Evolutionary conservation across 2,797 vertebrate species (phyloP).

Genomic region (Salmo trutta): DNA sequence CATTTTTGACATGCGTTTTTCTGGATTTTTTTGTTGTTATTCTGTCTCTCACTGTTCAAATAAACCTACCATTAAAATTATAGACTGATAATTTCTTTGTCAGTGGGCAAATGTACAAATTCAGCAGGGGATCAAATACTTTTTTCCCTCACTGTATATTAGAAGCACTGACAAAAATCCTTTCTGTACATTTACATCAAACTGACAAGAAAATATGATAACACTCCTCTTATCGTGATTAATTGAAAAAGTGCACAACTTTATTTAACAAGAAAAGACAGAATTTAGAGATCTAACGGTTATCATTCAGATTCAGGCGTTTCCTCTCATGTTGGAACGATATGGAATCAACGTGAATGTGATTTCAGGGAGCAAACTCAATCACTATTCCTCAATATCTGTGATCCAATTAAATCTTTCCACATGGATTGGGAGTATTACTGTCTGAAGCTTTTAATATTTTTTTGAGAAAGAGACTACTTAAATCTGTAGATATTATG

Average conservation of each 20-base stretch:
- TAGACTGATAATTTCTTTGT: too few species aligned
- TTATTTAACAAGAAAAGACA: not conserved
- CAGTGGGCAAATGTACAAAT: too few species aligned
- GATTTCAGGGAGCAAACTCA: not conserved
- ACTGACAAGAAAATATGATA: not conserved
- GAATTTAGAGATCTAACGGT: not conserved
- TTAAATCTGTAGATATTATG: not conserved
- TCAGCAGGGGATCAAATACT: too few species aligned
- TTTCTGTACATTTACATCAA: not conserved
- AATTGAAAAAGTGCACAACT: not conserved
- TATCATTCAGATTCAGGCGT: not conserved
- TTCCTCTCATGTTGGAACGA: constrained; percentile 1
- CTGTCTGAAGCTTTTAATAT: not conserved
- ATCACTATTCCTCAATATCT: constrained; percentile 1
- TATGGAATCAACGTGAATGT: not conserved
- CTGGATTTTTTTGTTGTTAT: too few species aligned
- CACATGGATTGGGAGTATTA: not conserved
- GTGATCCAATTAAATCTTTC: not conserved
- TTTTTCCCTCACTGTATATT: not conserved
- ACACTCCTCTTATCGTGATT: not conserved
- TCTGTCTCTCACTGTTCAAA: too few species aligned
- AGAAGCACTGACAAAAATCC: not conserved
- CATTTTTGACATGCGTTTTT: too few species aligned
- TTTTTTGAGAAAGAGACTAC: not conserved
- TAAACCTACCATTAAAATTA: too few species aligned